phyloP scores from a whole-genome alignment of 2,888 invertebrate genomes.

The Megamerina dolium region DNA sequence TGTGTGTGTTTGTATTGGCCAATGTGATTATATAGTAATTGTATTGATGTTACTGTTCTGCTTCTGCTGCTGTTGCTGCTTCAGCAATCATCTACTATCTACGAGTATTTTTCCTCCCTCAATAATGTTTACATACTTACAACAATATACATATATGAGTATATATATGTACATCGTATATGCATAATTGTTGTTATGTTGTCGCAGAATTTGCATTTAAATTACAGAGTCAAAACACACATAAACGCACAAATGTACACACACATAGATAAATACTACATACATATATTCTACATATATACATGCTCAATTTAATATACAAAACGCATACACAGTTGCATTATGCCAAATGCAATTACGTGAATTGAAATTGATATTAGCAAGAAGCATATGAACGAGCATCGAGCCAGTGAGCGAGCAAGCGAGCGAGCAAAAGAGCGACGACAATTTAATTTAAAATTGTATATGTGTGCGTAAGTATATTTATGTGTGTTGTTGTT shows the following conservation, averaged over 20 bases:
- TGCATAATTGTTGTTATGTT: conserved; percentile 2
- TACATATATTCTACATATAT: conserved; percentile 1
- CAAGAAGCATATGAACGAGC: neutral
- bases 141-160: too few species aligned
- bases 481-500: too few species aligned
- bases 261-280: neutral
- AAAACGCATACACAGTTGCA: conserved; percentile 11
- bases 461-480: too few species aligned
- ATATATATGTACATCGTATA: too few species aligned
- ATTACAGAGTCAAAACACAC: conserved; percentile 18
- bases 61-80: conserved; percentile 9
- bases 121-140: too few species aligned
- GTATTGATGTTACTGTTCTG: conserved; percentile 5
- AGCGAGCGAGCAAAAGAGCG: too few species aligned
- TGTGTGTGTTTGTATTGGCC: neutral
- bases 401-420: neutral
- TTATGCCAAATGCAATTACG: conserved; percentile 12
- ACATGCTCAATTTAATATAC: conserved; percentile 12
- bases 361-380: conserved; percentile 14
- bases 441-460: too few species aligned
- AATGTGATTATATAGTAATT: conserved; percentile 17
- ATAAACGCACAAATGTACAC: conserved; percentile 5
- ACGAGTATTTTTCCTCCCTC: neutral
- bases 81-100: conserved; percentile 4
- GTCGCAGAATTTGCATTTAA: conserved; percentile 15